Conservation (phyloP, 2,888 invertebrate genomes). For the Lycia hirtaria region DNA sequence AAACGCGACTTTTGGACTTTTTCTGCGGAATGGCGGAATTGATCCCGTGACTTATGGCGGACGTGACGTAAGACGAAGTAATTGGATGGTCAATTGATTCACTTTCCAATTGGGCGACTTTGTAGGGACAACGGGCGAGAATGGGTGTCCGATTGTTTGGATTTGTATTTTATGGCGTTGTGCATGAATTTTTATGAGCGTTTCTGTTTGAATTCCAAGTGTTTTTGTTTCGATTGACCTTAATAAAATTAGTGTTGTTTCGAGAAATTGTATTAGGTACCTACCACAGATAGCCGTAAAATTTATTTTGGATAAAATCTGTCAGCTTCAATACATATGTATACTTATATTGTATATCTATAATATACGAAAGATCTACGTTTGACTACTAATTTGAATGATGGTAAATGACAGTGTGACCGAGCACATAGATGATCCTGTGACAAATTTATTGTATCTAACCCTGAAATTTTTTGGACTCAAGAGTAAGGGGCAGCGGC, state of each 20-base stretch:
- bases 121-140: constrained; percentile 27
- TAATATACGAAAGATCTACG: too few species aligned
- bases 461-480: too few species aligned
- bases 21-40: constrained; percentile 81
- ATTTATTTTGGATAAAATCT: too few species aligned
- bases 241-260: background rate
- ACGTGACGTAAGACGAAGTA: constrained; percentile 66
- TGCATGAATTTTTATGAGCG: constrained; percentile 33
- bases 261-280: background rate
- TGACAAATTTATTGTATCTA: too few species aligned
- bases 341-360: too few species aligned
- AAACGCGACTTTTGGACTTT: constrained; percentile 82
- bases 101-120: constrained; percentile 63
- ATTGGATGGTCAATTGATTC: constrained; percentile 79
- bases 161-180: constrained; percentile 28
- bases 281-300: background rate
- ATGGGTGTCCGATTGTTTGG: constrained; percentile 37
- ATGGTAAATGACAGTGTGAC: too few species aligned
- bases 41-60: constrained; percentile 82
- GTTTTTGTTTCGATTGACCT: constrained; percentile 6
- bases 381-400: too few species aligned
- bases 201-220: constrained; percentile 10
- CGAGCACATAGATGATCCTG: too few species aligned
- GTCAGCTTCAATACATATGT: too few species aligned
- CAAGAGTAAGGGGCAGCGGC: too few species aligned